Evolutionary conservation across 2,113 vertebrate genomes (phyloP), one percentile per base, ranked within the genome.

Genomic region (Aegotheles bennettii): DNA sequence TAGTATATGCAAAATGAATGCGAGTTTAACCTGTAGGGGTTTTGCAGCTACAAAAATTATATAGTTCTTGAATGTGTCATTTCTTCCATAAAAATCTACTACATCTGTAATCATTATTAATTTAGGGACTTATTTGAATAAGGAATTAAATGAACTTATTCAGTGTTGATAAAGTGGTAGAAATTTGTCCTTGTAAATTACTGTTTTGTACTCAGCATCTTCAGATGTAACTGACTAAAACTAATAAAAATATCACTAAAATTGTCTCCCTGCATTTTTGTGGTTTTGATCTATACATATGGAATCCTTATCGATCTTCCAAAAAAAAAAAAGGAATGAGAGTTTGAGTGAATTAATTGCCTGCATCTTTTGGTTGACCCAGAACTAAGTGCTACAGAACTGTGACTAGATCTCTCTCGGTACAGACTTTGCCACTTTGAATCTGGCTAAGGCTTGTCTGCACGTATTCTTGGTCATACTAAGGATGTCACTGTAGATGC

Each of bases 51-150:
- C 76, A 96, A 80, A 93, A 83, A 94, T 84, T 88, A 88, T 86
- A 54, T 47, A 86, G 76, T 88, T 31, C 35, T 90, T 91, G 78
- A 77, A 86, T 84, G 48, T 70, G 69, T 73, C 54, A 48, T 54
- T 33, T 90, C 90, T 96, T 68, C 71, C 60, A 40, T 78, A 83
- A 64, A 73, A 48, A 64, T 25, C 24, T 82, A 67, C 84, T 93
- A 86, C 35, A 67, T 80, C 87, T 87, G 71, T 91, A 70, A 54
- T 95, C 42, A 82, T 92, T 60, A 74, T 84, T 54, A 94, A 94
- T 93, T 87, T 92, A 84, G 90, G 89, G 43, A 48, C 43, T 68
- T 68, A 68, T 68, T 48, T 16, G 26, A 68, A 47, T 48, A 68
- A 68, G 23, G 43, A 86, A 59, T 67, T 47, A 61, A 84, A n/a